Conservation (phyloP, 2,797 vertebrate species). For the Cryptoprocta ferox region DNA sequence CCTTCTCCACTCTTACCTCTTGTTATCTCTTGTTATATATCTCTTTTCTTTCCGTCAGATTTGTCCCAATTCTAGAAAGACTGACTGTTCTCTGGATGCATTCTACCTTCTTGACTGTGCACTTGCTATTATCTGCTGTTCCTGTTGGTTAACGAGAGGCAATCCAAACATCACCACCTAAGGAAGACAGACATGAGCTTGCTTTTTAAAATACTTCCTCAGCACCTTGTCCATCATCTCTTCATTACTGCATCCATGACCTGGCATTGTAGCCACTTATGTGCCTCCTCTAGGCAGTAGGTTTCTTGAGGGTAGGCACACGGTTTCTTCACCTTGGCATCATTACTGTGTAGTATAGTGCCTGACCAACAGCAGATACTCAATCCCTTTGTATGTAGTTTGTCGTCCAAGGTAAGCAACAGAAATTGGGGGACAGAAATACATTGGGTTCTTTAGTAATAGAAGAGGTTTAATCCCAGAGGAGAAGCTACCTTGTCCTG, state of each 20-base stretch:
- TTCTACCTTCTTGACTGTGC: not conserved
- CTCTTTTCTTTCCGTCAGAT: not conserved
- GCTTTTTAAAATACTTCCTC: not conserved
- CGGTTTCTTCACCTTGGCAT: not conserved
- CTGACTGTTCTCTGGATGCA: not conserved
- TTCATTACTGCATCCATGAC: not conserved
- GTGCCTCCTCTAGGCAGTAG: not conserved
- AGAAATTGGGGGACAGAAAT: not conserved
- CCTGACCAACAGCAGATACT: not conserved
- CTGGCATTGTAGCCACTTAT: not conserved
- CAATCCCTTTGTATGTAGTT: not conserved
- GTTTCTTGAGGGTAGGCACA: not conserved
- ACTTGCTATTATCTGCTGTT: not conserved
- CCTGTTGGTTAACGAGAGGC: not conserved
- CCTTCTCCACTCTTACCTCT: not conserved
- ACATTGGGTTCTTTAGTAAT: not conserved
- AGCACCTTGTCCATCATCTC: not conserved
- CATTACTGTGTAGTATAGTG: not conserved
- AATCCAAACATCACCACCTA: not conserved
- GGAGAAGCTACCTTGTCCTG: not conserved
- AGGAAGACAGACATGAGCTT: not conserved
- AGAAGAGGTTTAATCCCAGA: not conserved
- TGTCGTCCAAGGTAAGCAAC: not conserved
- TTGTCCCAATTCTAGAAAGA: not conserved
- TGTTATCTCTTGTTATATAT: not conserved